Conservation (phyloP, 2,797 vertebrate genomes). For the Novumbra hubbsi region DNA sequence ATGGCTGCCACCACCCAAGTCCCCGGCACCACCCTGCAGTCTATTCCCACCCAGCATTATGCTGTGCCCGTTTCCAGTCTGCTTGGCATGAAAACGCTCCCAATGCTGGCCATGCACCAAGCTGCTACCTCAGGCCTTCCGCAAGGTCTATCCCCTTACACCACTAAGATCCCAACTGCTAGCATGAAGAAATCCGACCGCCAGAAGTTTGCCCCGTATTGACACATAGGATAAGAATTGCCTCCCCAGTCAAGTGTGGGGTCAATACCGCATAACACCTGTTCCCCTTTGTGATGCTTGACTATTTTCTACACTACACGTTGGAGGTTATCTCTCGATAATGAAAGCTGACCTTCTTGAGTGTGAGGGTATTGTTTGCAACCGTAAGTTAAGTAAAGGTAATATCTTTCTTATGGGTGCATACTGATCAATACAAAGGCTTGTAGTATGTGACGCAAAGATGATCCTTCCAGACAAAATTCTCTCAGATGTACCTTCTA, state of each 20-base stretch:
- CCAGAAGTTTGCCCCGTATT: constrained; percentile 95
- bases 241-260: background rate
- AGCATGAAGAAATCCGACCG: constrained; percentile 88
- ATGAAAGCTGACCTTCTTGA: background rate
- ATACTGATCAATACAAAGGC: background rate
- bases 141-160: constrained; percentile 83
- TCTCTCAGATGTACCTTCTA: constrained; percentile 48
- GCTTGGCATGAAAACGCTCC: constrained; percentile 95
- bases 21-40: constrained; percentile 76
- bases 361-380: background rate
- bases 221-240: constrained; percentile 47
- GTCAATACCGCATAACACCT: background rate
- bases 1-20: constrained; percentile 78
- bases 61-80: constrained; percentile 90
- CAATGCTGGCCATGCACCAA: constrained; percentile 86
- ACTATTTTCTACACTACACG: background rate
- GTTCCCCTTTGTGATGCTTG: background rate
- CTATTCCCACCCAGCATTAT: constrained; percentile 87
- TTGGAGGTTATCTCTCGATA: background rate
- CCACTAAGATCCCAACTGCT: constrained; percentile 83
- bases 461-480: constrained; percentile 38
- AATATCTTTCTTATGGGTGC: background rate
- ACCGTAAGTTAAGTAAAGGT: background rate
- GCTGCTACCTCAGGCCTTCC: constrained; percentile 77
- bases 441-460: constrained; percentile 35